Evolutionary conservation across 2,888 invertebrate genomes (phyloP), one percentile per base, ranked within the genome.

Genomic region (Polydesmus complanatus): DNA sequence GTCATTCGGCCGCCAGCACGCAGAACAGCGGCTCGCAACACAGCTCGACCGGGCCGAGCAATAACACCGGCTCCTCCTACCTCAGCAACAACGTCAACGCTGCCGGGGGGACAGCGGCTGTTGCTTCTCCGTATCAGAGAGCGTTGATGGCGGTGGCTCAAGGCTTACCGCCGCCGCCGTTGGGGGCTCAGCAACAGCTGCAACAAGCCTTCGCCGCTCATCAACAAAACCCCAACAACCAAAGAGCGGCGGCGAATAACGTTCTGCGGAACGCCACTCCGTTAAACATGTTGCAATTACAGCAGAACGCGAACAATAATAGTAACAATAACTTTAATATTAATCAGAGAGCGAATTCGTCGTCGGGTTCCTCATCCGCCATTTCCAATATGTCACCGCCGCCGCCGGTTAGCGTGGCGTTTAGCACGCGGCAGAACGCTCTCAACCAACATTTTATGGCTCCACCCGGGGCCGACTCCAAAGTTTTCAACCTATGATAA

Each of bases 31-130:
- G 71, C 54, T 72, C 71, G 27, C 71, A 71, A 63, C 70, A 70
- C 59, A 74, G 75, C 63, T 76, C 75, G 67, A 77, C 75, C 1
- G 77, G 77, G 18, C 77, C 76, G n/a, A 76, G 76, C 67, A 77
- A 77, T 69, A 77, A 77, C 64, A 78, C 77, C 25, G 76, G 75
- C 62, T 74, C 77, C 53, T 77, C 77, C n/a, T 74, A 74, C 52
- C 69, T 76, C 53, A 69, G 69, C 56, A 60, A 60, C 22, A 37
- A 37, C 37, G 8, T 37, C 8, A 14, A 5, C 5, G 37, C 37
- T 37, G 60, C 56, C 21, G 37, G 37, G 14, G 37, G 8, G 14
- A 5, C 37, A 5, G 5, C 37, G 14, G 5, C 37, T 5, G 5
- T 14, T 8, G 59, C 59, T 8, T 53, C 59, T 18, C 59, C 59